Conservation (phyloP, 2,888 invertebrate genomes). For the Athalia cordata region DNA sequence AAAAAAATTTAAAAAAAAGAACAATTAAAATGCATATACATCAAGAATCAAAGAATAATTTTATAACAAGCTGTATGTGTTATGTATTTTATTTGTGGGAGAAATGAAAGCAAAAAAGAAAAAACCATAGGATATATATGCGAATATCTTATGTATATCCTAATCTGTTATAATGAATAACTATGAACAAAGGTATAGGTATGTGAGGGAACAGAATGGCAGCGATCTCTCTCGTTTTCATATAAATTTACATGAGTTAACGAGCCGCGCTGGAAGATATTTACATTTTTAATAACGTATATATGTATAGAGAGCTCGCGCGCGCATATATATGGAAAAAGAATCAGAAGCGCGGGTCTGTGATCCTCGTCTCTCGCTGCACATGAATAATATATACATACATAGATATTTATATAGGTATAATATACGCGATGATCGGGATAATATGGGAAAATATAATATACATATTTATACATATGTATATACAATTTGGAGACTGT, state of each 20-base stretch:
- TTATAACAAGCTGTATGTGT: too few species aligned
- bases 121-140: background rate
- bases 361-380: too few species aligned
- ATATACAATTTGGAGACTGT: background rate
- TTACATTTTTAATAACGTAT: constrained; percentile 72
- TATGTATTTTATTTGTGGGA: background rate
- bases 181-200: constrained; percentile 63
- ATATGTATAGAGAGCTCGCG: constrained; percentile 66
- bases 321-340: background rate
- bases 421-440: too few species aligned
- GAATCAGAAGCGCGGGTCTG: background rate
- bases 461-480: background rate
- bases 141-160: background rate
- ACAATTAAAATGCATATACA: too few species aligned
- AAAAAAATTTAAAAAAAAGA: too few species aligned
- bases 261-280: constrained; percentile 71
- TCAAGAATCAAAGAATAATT: too few species aligned
- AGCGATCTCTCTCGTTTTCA: constrained; percentile 52
- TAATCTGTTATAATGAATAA: constrained; percentile 66
- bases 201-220: background rate
- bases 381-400: too few species aligned
- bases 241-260: constrained; percentile 70
- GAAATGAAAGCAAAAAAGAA: background rate
- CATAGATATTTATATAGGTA: too few species aligned
- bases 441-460: too few species aligned